Base-by-base conservation (phyloP, 1,140 invertebrate species). In the Drosophila ironensis region DNA sequence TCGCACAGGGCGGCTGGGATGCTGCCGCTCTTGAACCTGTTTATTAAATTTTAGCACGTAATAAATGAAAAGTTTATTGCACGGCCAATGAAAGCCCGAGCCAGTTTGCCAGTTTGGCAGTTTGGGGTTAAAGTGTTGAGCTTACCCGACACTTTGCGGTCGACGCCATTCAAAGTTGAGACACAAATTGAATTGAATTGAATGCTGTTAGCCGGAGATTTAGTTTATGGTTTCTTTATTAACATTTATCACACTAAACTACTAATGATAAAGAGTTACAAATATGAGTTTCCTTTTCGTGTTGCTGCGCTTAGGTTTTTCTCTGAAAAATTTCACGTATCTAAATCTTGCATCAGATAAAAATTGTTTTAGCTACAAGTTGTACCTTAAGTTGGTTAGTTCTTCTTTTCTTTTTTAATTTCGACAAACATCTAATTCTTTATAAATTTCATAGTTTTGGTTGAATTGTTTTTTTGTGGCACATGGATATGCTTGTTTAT, bases 201-300 rank as follows among this genome's bases (percentile, higher is more conserved):
- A 59, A 53, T 57, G 30, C n/a, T 19, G n/a, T 27, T 54, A 14
- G 37, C 22, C 35, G 30, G 22, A 20, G 38, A 57, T 71, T 60
- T 52, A 57, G 44, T 61, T 64, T 70, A 48, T 54, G 50, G 48
- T 42, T 74, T 57, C 46, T 75, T 82, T 70, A 84, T 86, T 75
- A 86, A 86, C 80, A 86, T 86, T 87, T 87, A 87, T 87, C 71
- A 72, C 80, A 75, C 80, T 86, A 86, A 86, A 64, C 80, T 84
- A 86, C 80, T 74, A 87, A 80, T 87, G 67, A 87, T 86, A 84
- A 84, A 73, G 60, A 86, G 74, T 75, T 71, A 87, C 84, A 77
- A 86, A 86, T 69, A 66, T 75, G 42, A 77, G 52, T 76, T 48
- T 45, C 14, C 5, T 37, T 37, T 7, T 2, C 7, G 14, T 16